Conservation (phyloP, 92 coral and sea anemone genomes). For the Zoanthus sociatus region DNA sequence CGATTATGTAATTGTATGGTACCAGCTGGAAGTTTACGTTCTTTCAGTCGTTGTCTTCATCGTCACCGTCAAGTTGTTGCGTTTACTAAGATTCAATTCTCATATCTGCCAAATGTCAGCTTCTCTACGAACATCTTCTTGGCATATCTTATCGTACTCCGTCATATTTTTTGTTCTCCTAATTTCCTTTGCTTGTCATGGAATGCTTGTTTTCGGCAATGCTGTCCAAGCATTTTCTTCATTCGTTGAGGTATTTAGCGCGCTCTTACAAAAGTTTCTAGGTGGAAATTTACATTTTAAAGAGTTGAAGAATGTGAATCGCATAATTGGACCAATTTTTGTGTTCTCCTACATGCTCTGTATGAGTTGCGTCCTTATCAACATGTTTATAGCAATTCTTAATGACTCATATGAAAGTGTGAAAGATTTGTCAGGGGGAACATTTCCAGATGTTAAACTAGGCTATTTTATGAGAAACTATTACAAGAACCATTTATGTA, state of each 20-base stretch:
- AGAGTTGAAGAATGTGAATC: slow-evolving; percentile 64
- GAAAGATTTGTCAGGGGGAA: slow-evolving; percentile 77
- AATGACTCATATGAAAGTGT: slow-evolving; percentile 86
- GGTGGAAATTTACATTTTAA: slow-evolving; percentile 74
- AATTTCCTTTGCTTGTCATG: slow-evolving; percentile 72
- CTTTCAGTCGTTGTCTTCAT: slow-evolving; percentile 82
- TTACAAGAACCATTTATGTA: slow-evolving; percentile 55
- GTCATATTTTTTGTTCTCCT: slow-evolving; percentile 75
- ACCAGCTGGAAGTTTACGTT: slow-evolving; percentile 74
- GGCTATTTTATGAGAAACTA: slow-evolving; percentile 77
- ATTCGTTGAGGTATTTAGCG: slow-evolving; percentile 64
- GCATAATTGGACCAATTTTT: slow-evolving; percentile 75
- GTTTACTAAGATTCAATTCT: slow-evolving; percentile 85
- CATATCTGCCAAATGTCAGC: slow-evolving; percentile 92
- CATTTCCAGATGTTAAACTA: slow-evolving; percentile 81
- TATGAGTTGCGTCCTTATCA: slow-evolving; percentile 79
- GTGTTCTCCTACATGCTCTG: slow-evolving; percentile 76
- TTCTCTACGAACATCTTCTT: slow-evolving; percentile 66
- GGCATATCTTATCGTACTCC: slow-evolving; percentile 68
- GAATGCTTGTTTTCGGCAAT: slow-evolving; percentile 72
- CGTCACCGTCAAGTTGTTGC: slow-evolving; percentile 81
- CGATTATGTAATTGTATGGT: slow-evolving; percentile 86
- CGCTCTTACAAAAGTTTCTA: slow-evolving; percentile 79
- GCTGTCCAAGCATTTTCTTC: slow-evolving; percentile 64
- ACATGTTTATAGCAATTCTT: slow-evolving; percentile 90